Base-by-base conservation (phyloP, 2,888 invertebrate genomes). In the Prosapia bicincta region DNA sequence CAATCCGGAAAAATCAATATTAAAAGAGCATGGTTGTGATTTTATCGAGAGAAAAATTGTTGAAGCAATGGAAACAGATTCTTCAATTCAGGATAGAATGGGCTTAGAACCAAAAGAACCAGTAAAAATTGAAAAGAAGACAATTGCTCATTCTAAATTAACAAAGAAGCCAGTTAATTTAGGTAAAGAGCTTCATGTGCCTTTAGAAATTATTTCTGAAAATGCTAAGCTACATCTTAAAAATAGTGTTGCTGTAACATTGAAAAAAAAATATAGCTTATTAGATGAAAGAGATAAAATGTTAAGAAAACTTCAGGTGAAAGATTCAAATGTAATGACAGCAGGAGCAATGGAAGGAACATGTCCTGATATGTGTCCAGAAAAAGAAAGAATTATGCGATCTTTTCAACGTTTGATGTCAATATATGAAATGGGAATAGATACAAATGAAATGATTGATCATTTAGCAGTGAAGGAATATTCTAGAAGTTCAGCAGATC, bases 291-390 rank as follows among this genome's bases (percentile, higher is more conserved):
- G 96, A 72, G 97, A 97, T 84, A 93, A 93, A 86, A 86, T 91
- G 9, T 85, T 97, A 77, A 87, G 96, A 79, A 72, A 76, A 32
- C 66, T 54, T 66, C 66, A 74, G n/a, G 79, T 77, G 3, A 79
- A 80, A 65, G 74, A 74, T 23, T 76, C 77, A 9, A 76, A 79
- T 67, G 69, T 80, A 20, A 78, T 79, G 54, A 71, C 75, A 3
- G 77, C 78, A 20, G 70, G 38, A 32, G 25, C 71, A n/a, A 71
- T 79, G 28, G 88, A 89, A 76, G 98, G 98, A 15, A 93, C 93
- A 0, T 99, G 98, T 83, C 93, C 91, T 0, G 98, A 99, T 83
- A 98, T 99, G 98, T 99, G 99, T 83, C 97, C 98, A 0, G 98
- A 99, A 85, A 97, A 96, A 83, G 98, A 99, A 83, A 87, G 98